Base-by-base conservation (phyloP, 2,888 invertebrate genomes). In the Dioctria linearis region DNA sequence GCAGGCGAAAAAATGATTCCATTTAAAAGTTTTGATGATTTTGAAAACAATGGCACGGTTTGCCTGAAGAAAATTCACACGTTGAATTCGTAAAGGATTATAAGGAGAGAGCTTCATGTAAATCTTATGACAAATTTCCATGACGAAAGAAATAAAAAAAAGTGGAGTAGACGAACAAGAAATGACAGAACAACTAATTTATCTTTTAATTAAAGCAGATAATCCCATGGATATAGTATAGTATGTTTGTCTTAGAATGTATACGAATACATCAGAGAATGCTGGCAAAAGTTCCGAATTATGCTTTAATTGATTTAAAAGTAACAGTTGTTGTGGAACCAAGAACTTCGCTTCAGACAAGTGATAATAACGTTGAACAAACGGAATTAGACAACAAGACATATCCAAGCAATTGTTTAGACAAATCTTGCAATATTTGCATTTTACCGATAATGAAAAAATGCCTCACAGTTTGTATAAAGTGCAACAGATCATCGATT, bases 91-190 rank as follows among this genome's bases (percentile, higher is more conserved):
- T 85, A 0, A 73, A 83, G 8, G 84, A 84, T 25, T 81, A 84
- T 11, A 59, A 76, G 2, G 11, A 59, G 8, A 86, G 86, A 9
- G 85, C 65, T 85, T 25, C 84, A 85, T 59, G 78, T 87, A 5
- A 84, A 84, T 49, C 81, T 87, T 3, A 86, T 88, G 86, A 80
- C 84, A 5, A 87, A 87, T 81, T 85, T 80, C 86, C 0, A 84
- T 88, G 37, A 85, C 86, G 0, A 85, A 83, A 6, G 85, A 88
- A 79, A 85, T 90, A 42, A 86, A 90, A 51, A 87, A 87, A 54
- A 88, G 90, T 80, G 91, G 91, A n/a, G 86, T 89, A 5, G 89
- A 89, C 81, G 90, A 91, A 83, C 88, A 90, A n/a, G 89, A 90
- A 80, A 90, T 91, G 54, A 88, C 89, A 1, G 88, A 89, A 61